Percentiles rank a stretch among this genome's conserved stretches.
Conservation (phyloP, 2,888 invertebrate genomes). For the Apomyelois bistriatella region DNA sequence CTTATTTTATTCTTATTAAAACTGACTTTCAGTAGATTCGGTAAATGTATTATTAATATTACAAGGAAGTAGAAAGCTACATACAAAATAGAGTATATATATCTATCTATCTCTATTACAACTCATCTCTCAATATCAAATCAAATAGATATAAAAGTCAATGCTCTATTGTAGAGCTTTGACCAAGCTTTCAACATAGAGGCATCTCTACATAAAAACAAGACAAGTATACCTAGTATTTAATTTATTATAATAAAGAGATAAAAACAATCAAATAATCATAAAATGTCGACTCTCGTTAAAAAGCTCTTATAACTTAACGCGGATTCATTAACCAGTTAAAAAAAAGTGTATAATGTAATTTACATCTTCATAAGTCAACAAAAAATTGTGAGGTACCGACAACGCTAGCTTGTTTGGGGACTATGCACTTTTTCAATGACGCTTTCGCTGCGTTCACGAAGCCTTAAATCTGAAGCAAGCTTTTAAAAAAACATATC, state of each 20-base stretch:
- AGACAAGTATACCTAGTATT: too few species aligned
- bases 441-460: constrained; percentile 33
- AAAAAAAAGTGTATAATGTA: constrained; percentile 9
- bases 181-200: background rate
- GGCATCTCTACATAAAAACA: too few species aligned
- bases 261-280: constrained; percentile 9
- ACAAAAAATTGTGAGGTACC: constrained; percentile 12
- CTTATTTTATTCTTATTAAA: too few species aligned
- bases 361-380: constrained; percentile 14
- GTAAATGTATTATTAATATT: too few species aligned
- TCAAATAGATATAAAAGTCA: too few species aligned
- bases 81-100: too few species aligned
- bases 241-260: too few species aligned
- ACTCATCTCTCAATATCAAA: too few species aligned
- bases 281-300: constrained; percentile 11
- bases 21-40: too few species aligned
- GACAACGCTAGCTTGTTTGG: constrained; percentile 28
- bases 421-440: constrained; percentile 35
- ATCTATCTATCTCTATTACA: too few species aligned
- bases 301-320: constrained; percentile 11
- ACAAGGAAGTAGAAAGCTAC: too few species aligned
- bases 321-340: constrained; percentile 11
- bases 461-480: background rate
- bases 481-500: constrained; percentile 14
- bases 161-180: too few species aligned